Base-by-base conservation (phyloP, 2,888 invertebrate species). In the Brachynemurus nebulosus region DNA sequence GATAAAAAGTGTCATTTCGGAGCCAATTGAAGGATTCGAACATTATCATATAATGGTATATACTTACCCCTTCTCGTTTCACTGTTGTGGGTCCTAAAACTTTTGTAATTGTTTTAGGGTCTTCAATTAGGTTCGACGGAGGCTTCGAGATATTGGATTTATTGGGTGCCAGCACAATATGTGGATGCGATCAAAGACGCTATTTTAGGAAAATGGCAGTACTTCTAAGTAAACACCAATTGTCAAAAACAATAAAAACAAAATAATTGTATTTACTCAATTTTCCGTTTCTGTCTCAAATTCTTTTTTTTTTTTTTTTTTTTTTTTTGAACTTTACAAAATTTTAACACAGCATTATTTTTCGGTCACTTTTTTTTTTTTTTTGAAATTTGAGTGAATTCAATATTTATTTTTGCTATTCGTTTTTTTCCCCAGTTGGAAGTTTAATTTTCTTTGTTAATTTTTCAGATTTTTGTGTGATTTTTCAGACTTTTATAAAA, bases 131-230 rank as follows among this genome's bases (percentile, higher is more conserved):
- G 92, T 12, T 82, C 91, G 7, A 91, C 91, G 40, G 91, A 91
- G 65, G 89, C 89, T 4, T 90, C 90, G 21, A 69, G 88, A 52
- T 89, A 89, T 65, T 92, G 89, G 88, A 78, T 92, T 48, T 92
- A 92, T 66, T 92, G 91, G 91, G 89, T 92, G 37, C 92, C 91
- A 8, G 86, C 88, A 40, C 86, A 86, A 59, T 92, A 86, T 61
- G 76, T 89, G 43, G 84, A 86, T 59, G 86, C 90, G 53, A 89
- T 92, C 59, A 91, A 90, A 67, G 88, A 89, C 59, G 84, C 89
- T 47, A 80, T 91, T 48, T 74, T 90, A 40, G 89, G 89, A 45
- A 85, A 86, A 56, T 88, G 86, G 86, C 84, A 79, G 61, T 77
- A 77, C 63, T 79, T 78, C 63, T 80, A 76, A 78, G 20, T 20